A percentile compares a stretch with the other conserved stretches of the same genome.
Conservation (phyloP, 2,797 vertebrate species). For the Acrossocheilus fasciatus region DNA sequence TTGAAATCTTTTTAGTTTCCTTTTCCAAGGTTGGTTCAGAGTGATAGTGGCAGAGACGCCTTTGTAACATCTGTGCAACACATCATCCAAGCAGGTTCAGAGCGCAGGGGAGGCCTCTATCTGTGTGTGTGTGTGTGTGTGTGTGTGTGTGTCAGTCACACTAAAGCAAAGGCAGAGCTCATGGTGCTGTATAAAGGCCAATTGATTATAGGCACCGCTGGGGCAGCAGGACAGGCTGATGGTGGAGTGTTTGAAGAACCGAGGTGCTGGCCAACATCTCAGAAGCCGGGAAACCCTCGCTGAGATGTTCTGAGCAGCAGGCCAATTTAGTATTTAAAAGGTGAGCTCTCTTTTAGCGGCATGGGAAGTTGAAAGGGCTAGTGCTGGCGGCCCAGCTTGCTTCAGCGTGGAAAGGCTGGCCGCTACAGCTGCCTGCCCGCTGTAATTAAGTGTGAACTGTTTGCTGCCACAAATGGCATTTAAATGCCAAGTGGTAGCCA, state of each 20-base stretch:
- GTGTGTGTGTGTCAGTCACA: background rate
- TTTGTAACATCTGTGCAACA: constrained; percentile 41
- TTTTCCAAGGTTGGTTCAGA: constrained; percentile 35
- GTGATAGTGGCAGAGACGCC: constrained; percentile 35
- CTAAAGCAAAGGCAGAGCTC: constrained; percentile 45
- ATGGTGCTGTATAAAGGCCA: constrained; percentile 48
- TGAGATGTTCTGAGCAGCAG: constrained; percentile 67
- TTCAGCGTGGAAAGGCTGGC: constrained; percentile 63
- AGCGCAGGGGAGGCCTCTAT: constrained; percentile 22
- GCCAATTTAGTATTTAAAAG: constrained; percentile 77
- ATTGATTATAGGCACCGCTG: constrained; percentile 50
- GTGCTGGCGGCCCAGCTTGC: constrained; percentile 65
- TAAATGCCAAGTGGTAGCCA: constrained; percentile 83
- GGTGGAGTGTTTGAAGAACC: constrained; percentile 50
- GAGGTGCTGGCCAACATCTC: constrained; percentile 56
- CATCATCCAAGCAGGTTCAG: constrained; percentile 42
- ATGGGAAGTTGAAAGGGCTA: constrained; percentile 65
- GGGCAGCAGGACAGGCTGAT: constrained; percentile 44
- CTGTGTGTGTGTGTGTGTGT: background rate
- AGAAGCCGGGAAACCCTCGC: constrained; percentile 72
- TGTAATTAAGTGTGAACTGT: constrained; percentile 86
- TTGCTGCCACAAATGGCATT: constrained; percentile 82
- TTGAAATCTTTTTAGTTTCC: background rate
- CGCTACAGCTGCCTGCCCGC: constrained; percentile 70
- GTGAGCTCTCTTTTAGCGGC: constrained; percentile 74